phyloP scores from a whole-genome alignment of 2,888 invertebrate species.

The Cyclophora punctaria region DNA sequence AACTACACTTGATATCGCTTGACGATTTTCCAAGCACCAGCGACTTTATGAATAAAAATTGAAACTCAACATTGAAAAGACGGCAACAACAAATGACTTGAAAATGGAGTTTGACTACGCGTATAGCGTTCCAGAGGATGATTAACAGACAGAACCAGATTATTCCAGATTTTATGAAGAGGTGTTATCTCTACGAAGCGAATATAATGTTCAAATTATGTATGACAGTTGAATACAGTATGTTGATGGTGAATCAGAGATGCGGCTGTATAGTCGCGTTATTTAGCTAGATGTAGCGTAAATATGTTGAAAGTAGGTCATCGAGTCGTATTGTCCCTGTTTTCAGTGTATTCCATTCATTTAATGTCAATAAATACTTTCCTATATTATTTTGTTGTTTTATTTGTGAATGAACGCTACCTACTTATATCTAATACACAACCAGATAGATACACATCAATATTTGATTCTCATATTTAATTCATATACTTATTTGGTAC shows the following conservation, averaged over 20 bases:
- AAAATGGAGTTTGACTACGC: no score
- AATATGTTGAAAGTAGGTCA: conserved; percentile 37
- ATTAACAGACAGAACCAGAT: no score
- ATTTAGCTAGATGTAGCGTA: conserved; percentile 15
- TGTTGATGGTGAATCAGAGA: no score
- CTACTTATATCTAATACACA: not conserved
- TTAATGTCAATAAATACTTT: conserved; percentile 64
- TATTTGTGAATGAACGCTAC: conserved; percentile 5
- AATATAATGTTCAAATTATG: no score
- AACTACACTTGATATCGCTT: no score
- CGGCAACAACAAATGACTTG: no score
- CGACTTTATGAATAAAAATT: no score
- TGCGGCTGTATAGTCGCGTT: conserved; percentile 5
- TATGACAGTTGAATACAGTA: no score
- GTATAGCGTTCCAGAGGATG: conserved; percentile 1
- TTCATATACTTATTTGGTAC: conserved; percentile 2
- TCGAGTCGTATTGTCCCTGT: conserved; percentile 34
- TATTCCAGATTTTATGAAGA: no score
- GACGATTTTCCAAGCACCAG: no score
- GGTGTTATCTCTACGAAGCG: no score
- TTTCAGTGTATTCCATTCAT: conserved; percentile 42
- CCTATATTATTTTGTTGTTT: conserved; percentile 25
- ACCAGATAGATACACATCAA: not conserved
- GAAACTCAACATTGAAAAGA: no score
- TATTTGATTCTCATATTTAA: not conserved